Conservation (phyloP, 2,797 vertebrate genomes). For the Diplodus sargus region DNA sequence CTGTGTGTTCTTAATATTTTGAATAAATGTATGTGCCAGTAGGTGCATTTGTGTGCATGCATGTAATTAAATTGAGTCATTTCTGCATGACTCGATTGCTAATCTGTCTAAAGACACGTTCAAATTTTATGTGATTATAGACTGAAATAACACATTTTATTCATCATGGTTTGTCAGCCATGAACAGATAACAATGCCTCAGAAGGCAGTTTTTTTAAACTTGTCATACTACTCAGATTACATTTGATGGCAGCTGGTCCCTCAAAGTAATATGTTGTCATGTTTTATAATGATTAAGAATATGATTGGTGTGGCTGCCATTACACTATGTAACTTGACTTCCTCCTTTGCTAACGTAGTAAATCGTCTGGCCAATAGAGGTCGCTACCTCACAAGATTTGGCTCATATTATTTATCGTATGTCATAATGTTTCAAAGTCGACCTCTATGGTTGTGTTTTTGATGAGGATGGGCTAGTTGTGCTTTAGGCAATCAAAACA, state of each 20-base stretch:
- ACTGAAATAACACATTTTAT: conserved; percentile 14
- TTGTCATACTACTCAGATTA: background rate
- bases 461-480: background rate
- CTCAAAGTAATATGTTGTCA: background rate
- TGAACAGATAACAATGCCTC: background rate
- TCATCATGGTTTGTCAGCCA: background rate
- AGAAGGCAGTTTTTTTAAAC: background rate
- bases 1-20: background rate
- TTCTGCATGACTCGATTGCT: background rate
- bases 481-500: background rate
- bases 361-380: too few species aligned
- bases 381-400: too few species aligned
- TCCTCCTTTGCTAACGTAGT: too few species aligned
- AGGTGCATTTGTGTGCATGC: background rate
- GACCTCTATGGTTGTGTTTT: background rate
- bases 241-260: background rate
- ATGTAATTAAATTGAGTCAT: background rate
- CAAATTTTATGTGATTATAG: background rate
- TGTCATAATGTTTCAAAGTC: too few species aligned
- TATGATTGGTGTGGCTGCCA: too few species aligned
- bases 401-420: too few species aligned
- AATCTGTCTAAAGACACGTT: background rate
- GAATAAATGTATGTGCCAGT: background rate
- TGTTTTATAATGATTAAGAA: background rate
- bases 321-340: too few species aligned